Evolutionary conservation across 2,888 invertebrate genomes (phyloP).

Genomic region (Gymnosoma rotundatum): DNA sequence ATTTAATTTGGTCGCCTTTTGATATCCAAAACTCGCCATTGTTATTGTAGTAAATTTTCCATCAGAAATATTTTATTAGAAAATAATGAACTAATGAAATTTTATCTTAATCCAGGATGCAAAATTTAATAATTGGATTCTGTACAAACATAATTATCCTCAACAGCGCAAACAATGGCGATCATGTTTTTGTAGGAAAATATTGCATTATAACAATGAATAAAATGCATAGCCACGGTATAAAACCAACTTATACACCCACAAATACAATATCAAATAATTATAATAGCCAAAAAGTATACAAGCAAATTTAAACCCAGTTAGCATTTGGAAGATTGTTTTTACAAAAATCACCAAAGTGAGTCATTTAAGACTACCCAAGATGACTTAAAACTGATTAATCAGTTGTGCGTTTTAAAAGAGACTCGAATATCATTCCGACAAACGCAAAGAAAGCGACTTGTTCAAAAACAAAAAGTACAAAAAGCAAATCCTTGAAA

Average conservation of each 20-base stretch:
- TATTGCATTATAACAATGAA: too few relatives aligned
- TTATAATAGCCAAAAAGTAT: conserved; percentile 12
- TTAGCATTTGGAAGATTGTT: too few relatives aligned
- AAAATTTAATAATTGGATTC: conserved; percentile 51
- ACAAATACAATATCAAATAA: too few relatives aligned
- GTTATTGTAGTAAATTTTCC: not conserved
- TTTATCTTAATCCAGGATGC: conserved; percentile 19
- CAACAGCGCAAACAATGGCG: conserved; percentile 13
- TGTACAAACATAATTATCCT: conserved; percentile 26
- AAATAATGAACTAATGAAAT: conserved; percentile 53
- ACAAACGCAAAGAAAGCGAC: too few relatives aligned
- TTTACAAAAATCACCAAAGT: too few relatives aligned
- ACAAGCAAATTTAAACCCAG: conserved; percentile 48
- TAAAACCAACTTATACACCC: not conserved
- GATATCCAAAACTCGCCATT: not conserved
- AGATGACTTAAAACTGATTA: too few relatives aligned
- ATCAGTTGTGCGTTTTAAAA: too few relatives aligned
- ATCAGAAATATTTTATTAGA: conserved; percentile 22
- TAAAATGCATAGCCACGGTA: conserved; percentile 13
- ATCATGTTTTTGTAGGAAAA: not conserved
- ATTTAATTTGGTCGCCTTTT: not conserved
- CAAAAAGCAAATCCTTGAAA: too few relatives aligned
- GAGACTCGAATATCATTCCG: too few relatives aligned
- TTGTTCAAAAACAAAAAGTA: too few relatives aligned
- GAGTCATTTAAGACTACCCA: too few relatives aligned